Evolutionary conservation across 2,797 vertebrate species (phyloP).

Genomic region (Loriculus beryllinus): DNA sequence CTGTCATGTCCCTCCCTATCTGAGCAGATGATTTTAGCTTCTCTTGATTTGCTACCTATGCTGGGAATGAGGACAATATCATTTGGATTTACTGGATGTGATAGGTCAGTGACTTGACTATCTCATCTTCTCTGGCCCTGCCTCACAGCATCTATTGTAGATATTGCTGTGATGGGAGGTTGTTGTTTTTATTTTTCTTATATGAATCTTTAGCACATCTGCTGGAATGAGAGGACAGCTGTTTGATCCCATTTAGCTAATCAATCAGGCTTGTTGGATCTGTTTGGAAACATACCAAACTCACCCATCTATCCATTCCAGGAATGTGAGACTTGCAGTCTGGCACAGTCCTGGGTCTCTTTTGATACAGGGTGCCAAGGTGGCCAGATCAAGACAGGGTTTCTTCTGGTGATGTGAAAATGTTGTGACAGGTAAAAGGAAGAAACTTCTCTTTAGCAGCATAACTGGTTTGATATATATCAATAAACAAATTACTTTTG

Average conservation of each 20-base stretch:
- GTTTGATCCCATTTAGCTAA: not conserved
- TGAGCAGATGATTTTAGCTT: not conserved
- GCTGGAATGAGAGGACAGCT: not conserved
- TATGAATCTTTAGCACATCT: not conserved
- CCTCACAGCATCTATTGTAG: not conserved
- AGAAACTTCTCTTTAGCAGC: not conserved
- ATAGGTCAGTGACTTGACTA: not conserved
- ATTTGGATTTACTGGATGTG: not conserved
- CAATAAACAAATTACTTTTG: not conserved
- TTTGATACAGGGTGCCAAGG: not conserved
- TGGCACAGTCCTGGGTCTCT: not conserved
- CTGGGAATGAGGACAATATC: not conserved
- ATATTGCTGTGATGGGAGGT: not conserved
- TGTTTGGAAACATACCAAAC: not conserved
- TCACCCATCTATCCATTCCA: not conserved
- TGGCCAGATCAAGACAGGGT: not conserved
- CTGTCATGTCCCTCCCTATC: not conserved
- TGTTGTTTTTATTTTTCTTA: not conserved
- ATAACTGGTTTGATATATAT: not conserved
- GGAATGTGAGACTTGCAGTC: fast-evolving
- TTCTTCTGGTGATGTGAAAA: not conserved
- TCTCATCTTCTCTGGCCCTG: not conserved
- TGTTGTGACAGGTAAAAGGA: not conserved
- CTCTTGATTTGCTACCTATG: not conserved
- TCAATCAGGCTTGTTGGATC: not conserved